These are phyloP conservation scores for Caenorhabditis latens DNA, from an alignment of 1,140 invertebrate genomes.

Conservation along the genomic window DNA sequence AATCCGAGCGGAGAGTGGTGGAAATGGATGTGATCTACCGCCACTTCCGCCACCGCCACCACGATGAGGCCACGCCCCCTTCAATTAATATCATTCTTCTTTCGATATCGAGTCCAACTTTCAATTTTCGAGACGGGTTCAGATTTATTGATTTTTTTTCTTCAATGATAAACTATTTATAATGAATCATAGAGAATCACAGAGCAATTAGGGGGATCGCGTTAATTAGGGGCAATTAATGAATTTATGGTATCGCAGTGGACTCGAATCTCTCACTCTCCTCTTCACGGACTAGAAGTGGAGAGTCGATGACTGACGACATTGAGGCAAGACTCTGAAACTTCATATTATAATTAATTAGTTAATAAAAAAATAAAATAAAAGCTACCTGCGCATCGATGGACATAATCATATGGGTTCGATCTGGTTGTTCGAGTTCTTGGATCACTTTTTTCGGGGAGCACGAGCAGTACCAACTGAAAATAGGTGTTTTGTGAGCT, in stretches of 20 bases:
- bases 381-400: slow-evolving; percentile 57
- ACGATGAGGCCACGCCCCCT: neutral
- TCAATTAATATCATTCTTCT: neutral
- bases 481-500: neutral
- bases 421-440: slow-evolving; percentile 47
- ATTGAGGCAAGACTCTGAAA: slow-evolving; percentile 61
- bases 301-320: slow-evolving; percentile 39
- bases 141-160: neutral
- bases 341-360: neutral
- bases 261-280: slow-evolving; percentile 5
- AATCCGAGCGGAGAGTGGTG: slow-evolving; percentile 48
- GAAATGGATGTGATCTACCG: slow-evolving; percentile 28
- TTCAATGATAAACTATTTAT: slow-evolving; percentile 10
- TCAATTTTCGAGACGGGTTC: slow-evolving; percentile 19
- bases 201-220: neutral
- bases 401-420: slow-evolving; percentile 50
- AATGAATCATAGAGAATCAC: neutral
- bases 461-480: slow-evolving; percentile 60
- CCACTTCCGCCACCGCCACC: slow-evolving; percentile 49
- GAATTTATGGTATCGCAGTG: slow-evolving; percentile 2
- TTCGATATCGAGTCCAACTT: slow-evolving; percentile 40
- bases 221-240: neutral
- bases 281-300: slow-evolving; percentile 11
- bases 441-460: slow-evolving; percentile 53
- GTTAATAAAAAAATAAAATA: neutral